These are phyloP conservation scores for Caretta caretta DNA, from an alignment of 2,113 vertebrate genomes.

Conservation along the genomic window DNA sequence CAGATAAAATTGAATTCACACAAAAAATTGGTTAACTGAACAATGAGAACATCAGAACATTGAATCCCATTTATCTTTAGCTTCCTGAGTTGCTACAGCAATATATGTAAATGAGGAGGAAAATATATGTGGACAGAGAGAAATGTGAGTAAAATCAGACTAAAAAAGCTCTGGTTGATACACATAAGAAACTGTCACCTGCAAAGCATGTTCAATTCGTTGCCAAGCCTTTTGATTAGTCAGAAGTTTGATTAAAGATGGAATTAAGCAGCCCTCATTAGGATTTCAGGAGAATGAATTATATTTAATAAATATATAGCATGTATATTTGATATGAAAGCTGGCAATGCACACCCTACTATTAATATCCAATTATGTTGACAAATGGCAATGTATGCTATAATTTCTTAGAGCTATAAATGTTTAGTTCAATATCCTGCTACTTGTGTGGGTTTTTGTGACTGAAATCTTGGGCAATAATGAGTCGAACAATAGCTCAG, in stretches of 20 bases:
- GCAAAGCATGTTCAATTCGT: constrained; percentile 33
- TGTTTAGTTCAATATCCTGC: constrained; percentile 64
- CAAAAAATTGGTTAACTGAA: not conserved
- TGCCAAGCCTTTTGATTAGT: constrained; percentile 63
- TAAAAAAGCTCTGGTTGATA: constrained; percentile 37
- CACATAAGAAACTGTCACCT: constrained; percentile 53
- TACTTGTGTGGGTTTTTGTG: constrained; percentile 61
- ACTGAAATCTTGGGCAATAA: constrained; percentile 33
- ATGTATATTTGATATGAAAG: constrained; percentile 55
- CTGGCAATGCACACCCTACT: constrained; percentile 32
- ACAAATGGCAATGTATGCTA: constrained; percentile 75
- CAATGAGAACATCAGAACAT: constrained; percentile 3
- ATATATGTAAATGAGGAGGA: constrained; percentile 14
- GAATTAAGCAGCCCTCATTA: constrained; percentile 71
- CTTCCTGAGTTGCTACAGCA: not conserved
- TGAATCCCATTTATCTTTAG: not conserved
- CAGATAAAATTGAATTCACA: not conserved
- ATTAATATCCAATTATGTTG: constrained; percentile 75
- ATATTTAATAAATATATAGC: constrained; percentile 61
- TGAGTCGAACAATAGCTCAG: constrained; percentile 17
- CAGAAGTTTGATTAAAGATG: constrained; percentile 69
- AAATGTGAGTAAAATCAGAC: constrained; percentile 37
- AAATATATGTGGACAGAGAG: constrained; percentile 3
- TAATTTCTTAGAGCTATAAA: constrained; percentile 66
- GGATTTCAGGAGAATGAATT: constrained; percentile 62